phyloP scores from a whole-genome alignment of 2,888 invertebrate species.

The Priocnemis perturbator region DNA sequence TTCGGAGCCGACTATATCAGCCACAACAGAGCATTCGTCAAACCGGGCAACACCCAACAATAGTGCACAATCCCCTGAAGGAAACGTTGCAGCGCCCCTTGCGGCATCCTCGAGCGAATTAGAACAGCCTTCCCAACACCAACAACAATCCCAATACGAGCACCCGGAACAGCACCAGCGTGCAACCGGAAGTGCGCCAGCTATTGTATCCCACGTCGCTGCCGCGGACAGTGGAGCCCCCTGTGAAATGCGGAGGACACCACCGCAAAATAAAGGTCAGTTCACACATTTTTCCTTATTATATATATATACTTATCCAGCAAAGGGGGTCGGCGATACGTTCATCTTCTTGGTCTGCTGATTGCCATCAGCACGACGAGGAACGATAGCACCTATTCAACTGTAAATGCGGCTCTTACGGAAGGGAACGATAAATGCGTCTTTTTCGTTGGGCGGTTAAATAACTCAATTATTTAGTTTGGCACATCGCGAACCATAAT shows the following conservation, averaged over 20 bases:
- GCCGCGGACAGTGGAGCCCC: constrained; percentile 69
- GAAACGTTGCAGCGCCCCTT: constrained; percentile 34
- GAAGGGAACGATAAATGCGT: constrained; percentile 20
- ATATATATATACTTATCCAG: no score
- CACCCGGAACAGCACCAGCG: constrained; percentile 54
- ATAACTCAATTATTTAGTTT: no score
- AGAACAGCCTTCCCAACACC: constrained; percentile 48
- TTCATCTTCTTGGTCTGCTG: no score
- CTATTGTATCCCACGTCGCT: constrained; percentile 58
- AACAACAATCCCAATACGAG: constrained; percentile 39
- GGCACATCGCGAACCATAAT: no score
- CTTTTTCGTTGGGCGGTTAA: no score
- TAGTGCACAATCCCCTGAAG: constrained; percentile 60
- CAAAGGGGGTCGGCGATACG: no score
- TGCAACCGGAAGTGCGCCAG: constrained; percentile 55
- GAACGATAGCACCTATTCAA: neutral
- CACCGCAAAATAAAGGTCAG: constrained; percentile 79
- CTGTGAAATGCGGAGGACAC: constrained; percentile 79
- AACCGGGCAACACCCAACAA: constrained; percentile 54
- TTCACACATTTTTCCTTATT: constrained; percentile 22
- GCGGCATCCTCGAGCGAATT: constrained; percentile 46
- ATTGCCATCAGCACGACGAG: no score
- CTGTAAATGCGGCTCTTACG: constrained; percentile 20
- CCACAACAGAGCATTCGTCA: constrained; percentile 36
- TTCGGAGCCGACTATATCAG: constrained; percentile 42